phyloP scores from a whole-genome alignment of 2,888 invertebrate genomes.

The Cephus spinipes region DNA sequence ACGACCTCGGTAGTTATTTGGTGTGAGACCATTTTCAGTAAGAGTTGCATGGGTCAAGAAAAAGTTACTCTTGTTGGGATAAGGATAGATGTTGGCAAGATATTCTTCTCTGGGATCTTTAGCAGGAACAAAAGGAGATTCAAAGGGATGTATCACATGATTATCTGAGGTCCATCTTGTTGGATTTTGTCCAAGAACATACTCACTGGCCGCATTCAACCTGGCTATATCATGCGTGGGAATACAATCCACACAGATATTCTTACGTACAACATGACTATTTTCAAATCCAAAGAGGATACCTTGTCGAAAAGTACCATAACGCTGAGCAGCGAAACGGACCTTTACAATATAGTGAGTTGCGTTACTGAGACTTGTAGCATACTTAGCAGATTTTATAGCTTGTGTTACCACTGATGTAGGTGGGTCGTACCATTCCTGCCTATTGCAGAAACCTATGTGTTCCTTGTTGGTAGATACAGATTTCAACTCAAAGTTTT shows the following conservation, averaged over 20 bases:
- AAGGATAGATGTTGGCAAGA: constrained; percentile 74
- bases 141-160: constrained; percentile 69
- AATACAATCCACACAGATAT: constrained; percentile 82
- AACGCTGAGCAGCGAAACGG: constrained; percentile 51
- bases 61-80: constrained; percentile 76
- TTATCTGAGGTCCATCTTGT: constrained; percentile 74
- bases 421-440: constrained; percentile 20
- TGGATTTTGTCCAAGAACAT: constrained; percentile 73
- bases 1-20: constrained; percentile 78
- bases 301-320: constrained; percentile 83
- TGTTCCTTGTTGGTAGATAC: constrained; percentile 49
- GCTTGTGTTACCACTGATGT: constrained; percentile 14
- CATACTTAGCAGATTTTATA: constrained; percentile 12
- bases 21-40: constrained; percentile 72
- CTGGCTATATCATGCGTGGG: constrained; percentile 76
- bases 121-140: constrained; percentile 70
- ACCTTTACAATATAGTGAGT: constrained; percentile 18
- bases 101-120: constrained; percentile 67
- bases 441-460: constrained; percentile 11
- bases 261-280: constrained; percentile 74
- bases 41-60: constrained; percentile 77
- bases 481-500: constrained; percentile 45
- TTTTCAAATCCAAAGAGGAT: constrained; percentile 78
- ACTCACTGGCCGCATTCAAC: constrained; percentile 74
- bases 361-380: constrained; percentile 25